Evolutionary conservation across 2,797 vertebrate genomes (phyloP).

Genomic region (Anolis apletophallus): DNA sequence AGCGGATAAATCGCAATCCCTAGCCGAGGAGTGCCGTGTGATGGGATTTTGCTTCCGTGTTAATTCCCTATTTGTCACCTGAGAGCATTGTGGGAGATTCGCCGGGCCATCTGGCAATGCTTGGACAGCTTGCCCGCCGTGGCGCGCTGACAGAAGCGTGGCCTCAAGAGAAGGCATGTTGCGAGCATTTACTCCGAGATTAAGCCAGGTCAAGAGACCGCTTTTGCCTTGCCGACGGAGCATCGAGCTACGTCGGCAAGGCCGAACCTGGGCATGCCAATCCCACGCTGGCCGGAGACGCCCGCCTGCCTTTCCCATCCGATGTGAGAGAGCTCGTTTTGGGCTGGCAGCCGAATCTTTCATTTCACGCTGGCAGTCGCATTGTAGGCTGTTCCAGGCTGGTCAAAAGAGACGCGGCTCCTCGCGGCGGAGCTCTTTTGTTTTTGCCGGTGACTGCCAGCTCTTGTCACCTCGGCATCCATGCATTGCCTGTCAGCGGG

Average conservation of each 20-base stretch:
- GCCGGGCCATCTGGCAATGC: background rate
- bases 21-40: too few species aligned
- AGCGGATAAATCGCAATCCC: too few species aligned
- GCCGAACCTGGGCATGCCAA: background rate
- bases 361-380: background rate
- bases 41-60: background rate
- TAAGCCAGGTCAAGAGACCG: background rate
- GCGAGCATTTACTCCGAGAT: background rate
- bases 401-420: too few species aligned
- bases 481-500: too few species aligned
- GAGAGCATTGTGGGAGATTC: background rate
- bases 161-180: background rate
- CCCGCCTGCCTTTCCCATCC: background rate
- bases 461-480: too few species aligned
- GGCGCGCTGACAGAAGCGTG: too few species aligned
- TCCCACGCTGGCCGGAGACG: background rate
- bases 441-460: too few species aligned
- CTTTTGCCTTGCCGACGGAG: background rate
- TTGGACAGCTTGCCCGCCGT: background rate
- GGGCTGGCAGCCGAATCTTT: background rate
- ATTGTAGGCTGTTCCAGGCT: too few species aligned
- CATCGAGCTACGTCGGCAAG: background rate
- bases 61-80: background rate
- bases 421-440: too few species aligned
- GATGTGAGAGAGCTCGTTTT: background rate